Conservation (phyloP, 1,140 invertebrate genomes). For the Lethrus apterus region DNA sequence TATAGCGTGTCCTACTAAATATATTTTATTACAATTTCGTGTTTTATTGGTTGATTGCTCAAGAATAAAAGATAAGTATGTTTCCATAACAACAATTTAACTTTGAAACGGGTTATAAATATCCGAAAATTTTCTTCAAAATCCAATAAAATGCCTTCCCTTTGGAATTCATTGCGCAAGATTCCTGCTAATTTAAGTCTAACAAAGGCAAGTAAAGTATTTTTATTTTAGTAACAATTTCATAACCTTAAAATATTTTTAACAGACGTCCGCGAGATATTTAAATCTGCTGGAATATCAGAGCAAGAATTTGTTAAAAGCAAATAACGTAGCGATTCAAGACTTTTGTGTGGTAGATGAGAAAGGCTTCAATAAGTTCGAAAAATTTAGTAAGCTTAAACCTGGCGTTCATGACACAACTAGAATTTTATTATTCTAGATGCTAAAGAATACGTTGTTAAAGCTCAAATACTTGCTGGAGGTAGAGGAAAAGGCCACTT, state of each 20-base stretch:
- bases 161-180: conserved; percentile 14
- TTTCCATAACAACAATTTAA: too few species aligned
- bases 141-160: conserved; percentile 19
- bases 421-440: too few species aligned
- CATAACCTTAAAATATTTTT: conserved; percentile 6
- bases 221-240: conserved; percentile 6
- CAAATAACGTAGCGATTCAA: conserved; percentile 88
- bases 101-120: too few species aligned
- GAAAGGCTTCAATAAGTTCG: conserved; percentile 59
- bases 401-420: too few species aligned
- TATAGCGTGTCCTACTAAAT: too few species aligned
- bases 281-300: conserved; percentile 97
- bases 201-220: conserved; percentile 2
- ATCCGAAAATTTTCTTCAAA: too few species aligned
- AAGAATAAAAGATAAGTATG: too few species aligned
- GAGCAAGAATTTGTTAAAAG: conserved; percentile 86
- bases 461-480: conserved; percentile 97
- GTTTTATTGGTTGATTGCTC: too few species aligned
- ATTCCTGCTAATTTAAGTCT: conserved; percentile 8
- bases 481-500: conserved; percentile 96
- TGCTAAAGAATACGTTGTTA: conserved; percentile 92
- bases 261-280: conserved; percentile 44
- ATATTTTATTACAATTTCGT: too few species aligned
- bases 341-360: conserved; percentile 84
- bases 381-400: conserved; percentile 77